Evolutionary conservation across 2,113 vertebrate genomes (phyloP).

Genomic region (Engraulis encrasicolus): DNA sequence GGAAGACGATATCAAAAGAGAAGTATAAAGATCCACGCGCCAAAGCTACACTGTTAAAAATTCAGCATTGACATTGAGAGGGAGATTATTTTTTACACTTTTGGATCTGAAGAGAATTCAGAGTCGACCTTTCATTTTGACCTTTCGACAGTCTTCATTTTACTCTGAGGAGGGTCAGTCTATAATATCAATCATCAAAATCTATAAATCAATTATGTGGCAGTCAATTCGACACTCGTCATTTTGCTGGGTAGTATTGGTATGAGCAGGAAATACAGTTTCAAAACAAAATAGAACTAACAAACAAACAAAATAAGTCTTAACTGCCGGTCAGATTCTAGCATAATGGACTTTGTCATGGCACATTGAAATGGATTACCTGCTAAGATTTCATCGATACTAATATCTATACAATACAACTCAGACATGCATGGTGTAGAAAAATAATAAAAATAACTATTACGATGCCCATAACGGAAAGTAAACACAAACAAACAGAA

Average conservation of each 20-base stretch:
- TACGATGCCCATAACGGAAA: slow-evolving; percentile 40
- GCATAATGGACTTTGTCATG: not conserved
- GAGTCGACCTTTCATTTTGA: too few relatives aligned
- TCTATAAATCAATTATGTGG: too few relatives aligned
- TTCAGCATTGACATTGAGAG: too few relatives aligned
- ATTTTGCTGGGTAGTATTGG: too few relatives aligned
- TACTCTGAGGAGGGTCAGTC: too few relatives aligned
- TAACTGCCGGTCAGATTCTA: slow-evolving; percentile 30
- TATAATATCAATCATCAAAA: too few relatives aligned
- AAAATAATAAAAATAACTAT: slow-evolving; percentile 56
- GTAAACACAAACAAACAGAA: slow-evolving; percentile 35
- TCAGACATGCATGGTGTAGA: slow-evolving; percentile 39
- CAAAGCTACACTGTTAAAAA: too few relatives aligned
- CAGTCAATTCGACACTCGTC: too few relatives aligned
- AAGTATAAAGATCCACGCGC: not conserved
- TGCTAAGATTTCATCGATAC: not conserved
- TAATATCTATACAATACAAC: not conserved
- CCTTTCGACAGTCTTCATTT: too few relatives aligned
- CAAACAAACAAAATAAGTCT: not conserved
- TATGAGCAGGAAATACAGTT: not conserved
- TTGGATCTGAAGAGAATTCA: too few relatives aligned
- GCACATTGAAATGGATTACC: not conserved
- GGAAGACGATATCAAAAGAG: not conserved
- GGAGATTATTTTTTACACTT: too few relatives aligned
- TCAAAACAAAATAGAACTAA: not conserved